Evolutionary conservation across 2,797 vertebrate species (phyloP).

Genomic region (Amblyraja radiata): DNA sequence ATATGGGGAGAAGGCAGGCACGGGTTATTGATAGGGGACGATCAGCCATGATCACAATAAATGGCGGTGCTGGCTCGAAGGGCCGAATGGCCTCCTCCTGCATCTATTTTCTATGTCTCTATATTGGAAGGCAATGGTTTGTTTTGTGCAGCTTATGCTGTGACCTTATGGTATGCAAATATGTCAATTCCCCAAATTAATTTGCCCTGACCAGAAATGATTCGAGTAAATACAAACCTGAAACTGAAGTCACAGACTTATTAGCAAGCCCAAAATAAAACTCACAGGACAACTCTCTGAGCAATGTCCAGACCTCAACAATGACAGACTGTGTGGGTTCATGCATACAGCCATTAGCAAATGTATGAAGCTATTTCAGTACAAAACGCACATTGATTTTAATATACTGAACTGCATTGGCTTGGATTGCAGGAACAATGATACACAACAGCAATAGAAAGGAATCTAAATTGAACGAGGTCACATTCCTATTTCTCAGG

Average conservation of each 20-base stretch:
- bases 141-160: too few relatives aligned
- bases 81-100: too few relatives aligned
- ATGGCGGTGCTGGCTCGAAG: too few relatives aligned
- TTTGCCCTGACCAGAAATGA: neutral
- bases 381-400: neutral
- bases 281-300: neutral
- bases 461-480: neutral
- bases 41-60: too few relatives aligned
- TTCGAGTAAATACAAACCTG: neutral
- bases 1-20: too few relatives aligned
- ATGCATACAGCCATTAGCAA: constrained; percentile 6
- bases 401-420: neutral
- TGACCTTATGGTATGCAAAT: neutral
- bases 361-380: neutral
- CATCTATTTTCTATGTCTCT: too few relatives aligned
- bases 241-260: neutral
- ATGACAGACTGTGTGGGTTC: neutral
- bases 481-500: neutral
- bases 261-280: neutral
- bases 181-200: neutral
- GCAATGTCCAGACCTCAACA: neutral
- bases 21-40: too few relatives aligned
- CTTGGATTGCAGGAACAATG: neutral
- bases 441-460: neutral
- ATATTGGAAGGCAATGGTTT: neutral